These are phyloP conservation scores for Drosophila trichaetosa DNA, from an alignment of 2,888 invertebrate species.

Conservation along the genomic window DNA sequence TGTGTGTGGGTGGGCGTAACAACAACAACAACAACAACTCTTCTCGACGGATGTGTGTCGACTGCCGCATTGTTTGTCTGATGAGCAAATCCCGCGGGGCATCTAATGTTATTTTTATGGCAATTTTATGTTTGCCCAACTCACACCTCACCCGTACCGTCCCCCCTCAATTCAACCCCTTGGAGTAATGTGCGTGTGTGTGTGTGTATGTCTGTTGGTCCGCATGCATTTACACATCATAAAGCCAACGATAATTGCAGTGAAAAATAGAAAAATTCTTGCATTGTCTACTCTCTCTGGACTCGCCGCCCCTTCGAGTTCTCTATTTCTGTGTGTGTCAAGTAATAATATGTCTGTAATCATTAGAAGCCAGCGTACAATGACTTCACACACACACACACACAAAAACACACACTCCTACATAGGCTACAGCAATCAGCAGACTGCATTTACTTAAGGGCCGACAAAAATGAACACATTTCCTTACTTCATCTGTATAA, in stretches of 20 bases:
- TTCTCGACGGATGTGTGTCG: conserved; percentile 41
- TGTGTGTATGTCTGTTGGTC: conserved; percentile 14
- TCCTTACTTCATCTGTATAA: background rate
- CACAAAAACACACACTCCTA: conserved; percentile 9
- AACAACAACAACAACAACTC: conserved; percentile 5
- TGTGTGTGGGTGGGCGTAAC: background rate
- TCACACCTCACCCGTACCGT: background rate
- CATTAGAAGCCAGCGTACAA: conserved; percentile 67
- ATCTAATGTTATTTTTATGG: conserved; percentile 64
- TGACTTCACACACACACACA: conserved; percentile 51
- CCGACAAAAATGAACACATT: conserved; percentile 33
- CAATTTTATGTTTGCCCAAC: conserved; percentile 58
- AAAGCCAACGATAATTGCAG: conserved; percentile 65
- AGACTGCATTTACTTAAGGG: background rate
- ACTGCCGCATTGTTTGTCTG: conserved; percentile 54
- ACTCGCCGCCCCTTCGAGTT: background rate
- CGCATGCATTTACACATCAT: conserved; percentile 63
- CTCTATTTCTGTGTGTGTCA: conserved; percentile 18
- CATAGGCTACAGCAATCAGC: conserved; percentile 34
- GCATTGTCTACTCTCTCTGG: conserved; percentile 45
- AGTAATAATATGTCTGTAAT: conserved; percentile 69
- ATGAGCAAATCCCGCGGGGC: conserved; percentile 57
- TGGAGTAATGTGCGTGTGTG: conserved; percentile 29
- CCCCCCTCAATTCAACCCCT: background rate
- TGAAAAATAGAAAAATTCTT: conserved; percentile 61